These are phyloP conservation scores for Rynchops niger DNA, from an alignment of 2,113 vertebrate species.

Conservation along the genomic window DNA sequence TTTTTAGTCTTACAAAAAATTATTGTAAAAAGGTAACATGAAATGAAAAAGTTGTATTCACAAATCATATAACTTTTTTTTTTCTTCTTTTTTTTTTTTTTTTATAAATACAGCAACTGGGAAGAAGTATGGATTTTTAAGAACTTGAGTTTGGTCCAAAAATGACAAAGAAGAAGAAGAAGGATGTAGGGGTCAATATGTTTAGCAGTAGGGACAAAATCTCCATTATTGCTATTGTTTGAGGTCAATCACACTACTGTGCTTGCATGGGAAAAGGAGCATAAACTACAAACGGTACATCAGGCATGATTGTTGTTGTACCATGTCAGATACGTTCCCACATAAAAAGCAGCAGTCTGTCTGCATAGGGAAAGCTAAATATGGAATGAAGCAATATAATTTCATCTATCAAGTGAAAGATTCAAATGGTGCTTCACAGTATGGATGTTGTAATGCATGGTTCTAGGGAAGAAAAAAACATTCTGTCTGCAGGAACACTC, in stretches of 20 bases:
- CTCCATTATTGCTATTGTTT: neutral
- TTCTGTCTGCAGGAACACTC: neutral
- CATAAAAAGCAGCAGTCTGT: neutral
- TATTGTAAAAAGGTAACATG: neutral
- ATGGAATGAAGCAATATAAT: neutral
- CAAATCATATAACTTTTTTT: neutral
- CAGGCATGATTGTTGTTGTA: neutral
- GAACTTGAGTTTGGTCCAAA: neutral
- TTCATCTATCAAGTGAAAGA: neutral
- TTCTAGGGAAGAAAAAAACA: neutral
- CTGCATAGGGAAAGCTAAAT: neutral
- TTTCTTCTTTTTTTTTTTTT: neutral
- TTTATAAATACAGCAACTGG: neutral
- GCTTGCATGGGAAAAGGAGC: neutral
- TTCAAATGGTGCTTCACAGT: neutral
- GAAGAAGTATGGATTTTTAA: neutral
- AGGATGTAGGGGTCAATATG: neutral
- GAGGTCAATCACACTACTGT: neutral
- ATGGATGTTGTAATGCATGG: neutral
- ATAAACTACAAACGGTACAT: neutral
- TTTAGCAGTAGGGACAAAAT: neutral
- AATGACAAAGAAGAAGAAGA: neutral
- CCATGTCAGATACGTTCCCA: neutral
- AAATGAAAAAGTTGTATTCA: neutral
- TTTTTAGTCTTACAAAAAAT: neutral